phyloP scores from a whole-genome alignment of 2,113 vertebrate genomes.

The Oreochromis niloticus region DNA sequence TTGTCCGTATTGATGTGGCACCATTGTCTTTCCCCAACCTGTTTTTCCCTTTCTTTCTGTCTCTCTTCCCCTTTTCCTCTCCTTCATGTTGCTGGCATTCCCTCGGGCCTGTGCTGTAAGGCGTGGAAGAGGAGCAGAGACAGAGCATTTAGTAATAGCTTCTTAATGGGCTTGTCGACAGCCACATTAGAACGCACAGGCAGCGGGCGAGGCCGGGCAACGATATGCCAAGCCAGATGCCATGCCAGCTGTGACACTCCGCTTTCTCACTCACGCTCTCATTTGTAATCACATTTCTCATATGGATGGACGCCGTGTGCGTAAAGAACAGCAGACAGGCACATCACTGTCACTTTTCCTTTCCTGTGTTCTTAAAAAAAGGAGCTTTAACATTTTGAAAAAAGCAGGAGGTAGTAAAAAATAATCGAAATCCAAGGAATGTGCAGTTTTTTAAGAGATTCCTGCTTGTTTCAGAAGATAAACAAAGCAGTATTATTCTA shows the following conservation, averaged over 20 bases:
- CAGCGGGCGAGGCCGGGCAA: constrained; percentile 60
- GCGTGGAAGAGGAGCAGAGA: constrained; percentile 62
- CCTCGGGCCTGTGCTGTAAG: constrained; percentile 54
- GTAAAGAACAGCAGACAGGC: constrained; percentile 56
- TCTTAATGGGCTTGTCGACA: constrained; percentile 75
- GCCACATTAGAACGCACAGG: constrained; percentile 69
- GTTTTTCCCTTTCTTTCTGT: not conserved
- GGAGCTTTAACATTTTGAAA: not conserved
- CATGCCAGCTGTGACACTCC: constrained; percentile 66
- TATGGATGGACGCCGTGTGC: constrained; percentile 54
- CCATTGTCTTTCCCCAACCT: not conserved
- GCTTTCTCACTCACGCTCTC: constrained; percentile 62
- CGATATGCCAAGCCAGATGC: constrained; percentile 73
- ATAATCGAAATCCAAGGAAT: not conserved
- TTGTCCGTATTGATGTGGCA: not conserved
- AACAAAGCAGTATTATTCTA: not conserved
- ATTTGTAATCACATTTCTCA: constrained; percentile 73
- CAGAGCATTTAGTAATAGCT: constrained; percentile 72
- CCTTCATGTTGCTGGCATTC: constrained; percentile 39
- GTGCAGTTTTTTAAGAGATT: not conserved
- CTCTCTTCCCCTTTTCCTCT: not conserved
- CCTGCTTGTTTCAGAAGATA: not conserved
- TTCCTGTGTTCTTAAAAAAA: not conserved
- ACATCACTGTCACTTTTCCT: constrained; percentile 22
- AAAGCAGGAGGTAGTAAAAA: not conserved